Evolutionary conservation across 2,888 invertebrate genomes (phyloP).

Genomic region (Ormyrus labotus): DNA sequence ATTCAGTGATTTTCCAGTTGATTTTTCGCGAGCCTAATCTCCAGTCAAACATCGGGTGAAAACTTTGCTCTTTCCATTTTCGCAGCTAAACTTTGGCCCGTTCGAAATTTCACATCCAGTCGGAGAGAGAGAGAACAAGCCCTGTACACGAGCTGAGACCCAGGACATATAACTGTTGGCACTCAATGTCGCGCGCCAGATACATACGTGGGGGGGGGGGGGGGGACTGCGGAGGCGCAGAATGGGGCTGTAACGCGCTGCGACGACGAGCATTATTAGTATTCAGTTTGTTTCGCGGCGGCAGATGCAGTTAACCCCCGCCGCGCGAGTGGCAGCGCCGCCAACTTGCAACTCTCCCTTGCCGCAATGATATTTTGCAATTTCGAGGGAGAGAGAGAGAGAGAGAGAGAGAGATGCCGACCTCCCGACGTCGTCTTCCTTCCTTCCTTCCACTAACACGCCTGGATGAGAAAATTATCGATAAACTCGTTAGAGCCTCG

Average conservation of each 20-base stretch:
- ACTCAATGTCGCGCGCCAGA: slow-evolving; percentile 28
- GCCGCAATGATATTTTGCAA: slow-evolving; percentile 51
- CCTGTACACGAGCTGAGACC: neutral
- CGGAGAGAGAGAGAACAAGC: neutral
- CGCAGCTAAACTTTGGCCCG: too few relatives aligned
- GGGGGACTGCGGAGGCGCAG: neutral
- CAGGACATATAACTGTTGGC: slow-evolving; percentile 23
- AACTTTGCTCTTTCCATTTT: too few relatives aligned
- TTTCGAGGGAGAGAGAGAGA: slow-evolving; percentile 3
- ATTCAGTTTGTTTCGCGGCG: slow-evolving; percentile 71
- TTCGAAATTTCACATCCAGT: too few relatives aligned
- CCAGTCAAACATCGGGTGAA: too few relatives aligned
- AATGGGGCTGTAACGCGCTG: neutral
- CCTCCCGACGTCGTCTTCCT: neutral
- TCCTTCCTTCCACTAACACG: neutral
- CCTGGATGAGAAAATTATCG: slow-evolving; percentile 46
- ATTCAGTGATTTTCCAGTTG: too few relatives aligned
- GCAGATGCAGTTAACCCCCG: slow-evolving; percentile 69
- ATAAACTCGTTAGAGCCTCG: slow-evolving; percentile 40
- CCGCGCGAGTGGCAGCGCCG: neutral
- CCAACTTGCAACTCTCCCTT: neutral
- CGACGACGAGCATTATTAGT: slow-evolving; percentile 66
- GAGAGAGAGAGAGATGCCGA: too few relatives aligned
- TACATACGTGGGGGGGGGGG: neutral
- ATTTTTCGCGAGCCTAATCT: too few relatives aligned